Base-by-base conservation (phyloP, 2,797 vertebrate genomes). In the Huso huso region DNA sequence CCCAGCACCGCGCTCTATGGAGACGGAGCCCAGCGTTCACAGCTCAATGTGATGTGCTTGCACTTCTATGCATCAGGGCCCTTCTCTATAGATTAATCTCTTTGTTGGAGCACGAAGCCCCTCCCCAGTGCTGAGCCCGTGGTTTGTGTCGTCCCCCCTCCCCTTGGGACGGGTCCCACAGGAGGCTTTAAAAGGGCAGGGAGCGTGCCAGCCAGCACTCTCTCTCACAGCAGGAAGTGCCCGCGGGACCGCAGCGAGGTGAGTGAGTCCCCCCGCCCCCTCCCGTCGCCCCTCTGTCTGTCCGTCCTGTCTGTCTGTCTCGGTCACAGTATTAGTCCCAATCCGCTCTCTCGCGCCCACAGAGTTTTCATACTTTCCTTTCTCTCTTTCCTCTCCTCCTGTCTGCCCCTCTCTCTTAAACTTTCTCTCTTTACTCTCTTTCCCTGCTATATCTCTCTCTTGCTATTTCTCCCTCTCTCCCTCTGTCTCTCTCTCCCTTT, bases 101-200 rank as follows among this genome's bases (percentile, higher is more conserved):
- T 85, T 90, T 88, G 87, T 91, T 69, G 67, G 49, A 51, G 51
- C 53, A 69, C 65, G 2, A 37, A n/a, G 75, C 86, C 75, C 82
- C 89, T 11, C 71, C 89, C 77, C 83, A 69, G 71, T 93, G 93
- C 93, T 95, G 94, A 95, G 81, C 88, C 69, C 82, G 89, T 83
- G 82, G 69, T 91, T 94, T 92, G 2, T 37, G 23, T 37, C 23
- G 2, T 37, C 23, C 23, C 23, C 23, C 23, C 23, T 37, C 23
- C 23, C 23, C 23, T 37, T 71, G 85, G 86, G 86, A 80, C 85
- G 71, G 82, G 80, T 89, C 84, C 86, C 86, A 90, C 88, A 84
- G 88, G 84, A 90, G 88, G 88, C 92, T 95, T 94, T 94, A 94
- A 91, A 95, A 94, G 85, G 81, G 10, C 58, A 37, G 23, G 23